phyloP scores from a whole-genome alignment of 2,888 invertebrate genomes.

The Nymphalis urticae region DNA sequence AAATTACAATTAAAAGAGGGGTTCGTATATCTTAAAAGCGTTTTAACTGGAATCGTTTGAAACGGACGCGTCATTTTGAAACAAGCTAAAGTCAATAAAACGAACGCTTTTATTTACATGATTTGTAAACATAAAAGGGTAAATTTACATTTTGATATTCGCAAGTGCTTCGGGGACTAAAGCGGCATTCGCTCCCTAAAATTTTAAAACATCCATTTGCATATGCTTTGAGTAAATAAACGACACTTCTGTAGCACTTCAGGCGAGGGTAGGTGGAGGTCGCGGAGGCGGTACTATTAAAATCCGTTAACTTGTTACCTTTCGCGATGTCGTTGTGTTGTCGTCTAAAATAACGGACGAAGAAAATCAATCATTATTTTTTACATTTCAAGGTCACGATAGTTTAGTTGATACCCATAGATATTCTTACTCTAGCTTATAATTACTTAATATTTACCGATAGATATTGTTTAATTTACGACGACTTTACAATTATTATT shows the following conservation, averaged over 20 bases:
- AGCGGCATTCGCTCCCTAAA: conserved; percentile 79
- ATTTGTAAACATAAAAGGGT: conserved; percentile 81
- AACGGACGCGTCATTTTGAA: conserved; percentile 37
- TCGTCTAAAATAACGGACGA: background rate
- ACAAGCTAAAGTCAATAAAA: conserved; percentile 72
- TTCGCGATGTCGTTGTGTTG: background rate
- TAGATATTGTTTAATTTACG: too few species aligned
- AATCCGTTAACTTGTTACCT: conserved; percentile 40
- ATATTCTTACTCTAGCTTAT: too few species aligned
- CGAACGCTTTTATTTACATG: conserved; percentile 79
- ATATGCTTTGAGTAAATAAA: conserved; percentile 82
- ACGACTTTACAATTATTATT: too few species aligned
- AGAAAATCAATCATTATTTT: background rate
- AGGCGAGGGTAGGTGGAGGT: conserved; percentile 46
- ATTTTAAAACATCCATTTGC: conserved; percentile 81
- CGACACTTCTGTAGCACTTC: conserved; percentile 79
- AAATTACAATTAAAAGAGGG: conserved; percentile 13
- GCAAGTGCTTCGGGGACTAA: conserved; percentile 78
- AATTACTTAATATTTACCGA: too few species aligned
- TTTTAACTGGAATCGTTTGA: conserved; percentile 34
- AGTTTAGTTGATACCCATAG: too few species aligned
- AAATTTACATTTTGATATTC: conserved; percentile 81
- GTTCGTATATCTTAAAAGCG: conserved; percentile 26
- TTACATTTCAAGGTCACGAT: too few species aligned
- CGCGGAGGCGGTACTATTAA: conserved; percentile 43